Evolutionary conservation across 2,113 vertebrate species (phyloP).

Genomic region (Gavialis gangeticus): DNA sequence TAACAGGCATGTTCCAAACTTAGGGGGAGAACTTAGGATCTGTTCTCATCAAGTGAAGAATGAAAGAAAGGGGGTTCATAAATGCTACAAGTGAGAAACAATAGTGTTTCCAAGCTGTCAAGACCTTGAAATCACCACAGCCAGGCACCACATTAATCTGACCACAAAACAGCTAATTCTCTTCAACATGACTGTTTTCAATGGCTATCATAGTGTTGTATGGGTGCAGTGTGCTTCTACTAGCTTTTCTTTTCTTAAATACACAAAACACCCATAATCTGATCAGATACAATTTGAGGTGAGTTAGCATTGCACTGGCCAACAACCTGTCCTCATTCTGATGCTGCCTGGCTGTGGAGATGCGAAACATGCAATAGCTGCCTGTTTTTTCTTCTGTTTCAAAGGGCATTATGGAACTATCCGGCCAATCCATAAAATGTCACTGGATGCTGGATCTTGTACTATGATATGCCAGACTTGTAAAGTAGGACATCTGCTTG

Average conservation of each 20-base stretch:
- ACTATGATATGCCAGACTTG: neutral
- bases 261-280: neutral
- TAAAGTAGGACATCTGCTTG: fast-evolving
- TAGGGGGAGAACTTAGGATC: neutral
- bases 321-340: neutral
- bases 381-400: neutral
- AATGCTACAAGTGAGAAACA: fast-evolving
- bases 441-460: neutral
- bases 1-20: neutral
- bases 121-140: neutral
- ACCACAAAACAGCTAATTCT: neutral
- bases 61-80: neutral
- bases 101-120: neutral
- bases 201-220: neutral
- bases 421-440: neutral
- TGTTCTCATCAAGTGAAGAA: neutral
- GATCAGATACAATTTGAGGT: neutral
- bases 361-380: slow-evolving; percentile 27
- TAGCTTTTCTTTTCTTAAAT: neutral
- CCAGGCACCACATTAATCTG: neutral
- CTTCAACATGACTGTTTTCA: neutral
- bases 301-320: neutral
- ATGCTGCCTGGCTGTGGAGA: neutral
- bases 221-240: neutral
- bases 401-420: neutral